These are phyloP conservation scores for Misgurnus anguillicaudatus DNA, from an alignment of 2,113 vertebrate species.

Conservation along the genomic window DNA sequence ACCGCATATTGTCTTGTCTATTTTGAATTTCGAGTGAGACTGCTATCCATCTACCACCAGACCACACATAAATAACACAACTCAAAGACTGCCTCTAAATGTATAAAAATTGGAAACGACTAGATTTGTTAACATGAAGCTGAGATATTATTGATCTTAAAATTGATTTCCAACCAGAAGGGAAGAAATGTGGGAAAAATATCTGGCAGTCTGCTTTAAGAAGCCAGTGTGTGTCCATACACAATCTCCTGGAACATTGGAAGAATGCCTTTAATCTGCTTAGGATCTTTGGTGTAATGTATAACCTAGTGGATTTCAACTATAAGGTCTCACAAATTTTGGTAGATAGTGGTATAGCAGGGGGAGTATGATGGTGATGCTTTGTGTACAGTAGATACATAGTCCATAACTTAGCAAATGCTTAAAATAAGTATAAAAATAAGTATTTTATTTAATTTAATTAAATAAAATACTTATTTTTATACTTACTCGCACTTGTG, in stretches of 20 bases:
- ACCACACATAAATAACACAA: slow-evolving; percentile 42
- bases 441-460: too few species aligned
- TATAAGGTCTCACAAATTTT: slow-evolving; percentile 7
- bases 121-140: slow-evolving; percentile 58
- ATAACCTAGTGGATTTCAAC: not conserved
- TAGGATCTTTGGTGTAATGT: slow-evolving; percentile 20
- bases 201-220: slow-evolving; percentile 56
- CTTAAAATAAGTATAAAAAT: not conserved
- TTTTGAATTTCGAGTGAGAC: slow-evolving; percentile 8
- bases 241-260: slow-evolving; percentile 11
- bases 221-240: slow-evolving; percentile 33
- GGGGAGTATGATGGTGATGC: not conserved
- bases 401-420: not conserved
- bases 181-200: slow-evolving; percentile 59
- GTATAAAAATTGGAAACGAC: slow-evolving; percentile 53
- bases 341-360: not conserved
- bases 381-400: not conserved
- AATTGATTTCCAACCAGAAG: slow-evolving; percentile 67
- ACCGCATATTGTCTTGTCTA: not conserved
- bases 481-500: too few species aligned
- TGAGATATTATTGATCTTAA: slow-evolving; percentile 64
- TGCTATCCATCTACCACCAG: slow-evolving; percentile 28
- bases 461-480: too few species aligned
- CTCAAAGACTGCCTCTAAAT: slow-evolving; percentile 45
- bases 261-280: slow-evolving; percentile 23